A percentile compares a stretch with the other conserved stretches of the same genome.
phyloP scores from a whole-genome alignment of 2,888 invertebrate genomes.

The Drosophila mimica region DNA sequence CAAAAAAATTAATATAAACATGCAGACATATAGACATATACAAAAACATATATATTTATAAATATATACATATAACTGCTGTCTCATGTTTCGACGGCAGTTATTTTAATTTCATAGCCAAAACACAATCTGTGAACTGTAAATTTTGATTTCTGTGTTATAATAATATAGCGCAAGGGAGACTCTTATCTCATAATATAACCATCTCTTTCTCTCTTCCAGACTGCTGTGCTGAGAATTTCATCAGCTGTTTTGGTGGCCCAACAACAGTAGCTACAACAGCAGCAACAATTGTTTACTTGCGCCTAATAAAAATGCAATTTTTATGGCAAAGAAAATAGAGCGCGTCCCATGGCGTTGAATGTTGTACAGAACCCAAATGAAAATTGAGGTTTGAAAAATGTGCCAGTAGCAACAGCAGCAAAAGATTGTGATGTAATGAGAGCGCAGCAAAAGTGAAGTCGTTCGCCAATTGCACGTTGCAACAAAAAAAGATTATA shows the following conservation, averaged over 20 bases:
- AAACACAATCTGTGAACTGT: conserved; percentile 52
- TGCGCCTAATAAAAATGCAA: conserved; percentile 70
- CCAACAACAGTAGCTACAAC: conserved; percentile 6
- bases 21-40: neutral
- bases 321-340: conserved; percentile 75
- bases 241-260: conserved; percentile 62
- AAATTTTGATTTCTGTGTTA: conserved; percentile 18
- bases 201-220: conserved; percentile 48
- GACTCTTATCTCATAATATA: conserved; percentile 59
- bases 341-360: conserved; percentile 65
- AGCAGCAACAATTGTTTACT: conserved; percentile 36
- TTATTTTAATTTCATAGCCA: conserved; percentile 75
- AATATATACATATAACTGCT: conserved; percentile 38
- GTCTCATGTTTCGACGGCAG: conserved; percentile 52
- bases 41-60: neutral
- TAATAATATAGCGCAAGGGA: conserved; percentile 52
- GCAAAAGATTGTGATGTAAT: conserved; percentile 68
- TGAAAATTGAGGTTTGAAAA: conserved; percentile 64
- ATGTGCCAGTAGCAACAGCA: conserved; percentile 43
- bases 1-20: conserved; percentile 3
- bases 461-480: conserved; percentile 52
- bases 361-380: conserved; percentile 61
- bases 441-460: conserved; percentile 75
- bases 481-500: conserved; percentile 70
- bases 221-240: conserved; percentile 62